Percentiles rank a stretch among this genome's conserved stretches.
Evolutionary conservation across 2,113 vertebrate species (phyloP).

Genomic region (Proterorhinus semilunaris): DNA sequence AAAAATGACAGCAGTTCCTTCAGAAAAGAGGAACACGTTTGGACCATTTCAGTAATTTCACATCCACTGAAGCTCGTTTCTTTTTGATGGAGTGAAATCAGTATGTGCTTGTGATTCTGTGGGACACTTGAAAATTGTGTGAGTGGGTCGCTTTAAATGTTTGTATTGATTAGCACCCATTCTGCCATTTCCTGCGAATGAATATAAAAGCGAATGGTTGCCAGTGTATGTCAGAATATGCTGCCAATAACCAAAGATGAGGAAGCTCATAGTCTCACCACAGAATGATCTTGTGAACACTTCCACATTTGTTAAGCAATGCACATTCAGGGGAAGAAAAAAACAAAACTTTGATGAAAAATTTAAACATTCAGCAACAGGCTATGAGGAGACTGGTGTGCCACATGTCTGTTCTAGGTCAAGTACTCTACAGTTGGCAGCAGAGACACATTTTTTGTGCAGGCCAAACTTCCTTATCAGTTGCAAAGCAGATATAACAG

Average conservation of each 20-base stretch:
- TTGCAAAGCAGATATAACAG: background rate
- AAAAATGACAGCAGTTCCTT: background rate
- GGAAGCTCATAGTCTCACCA: background rate
- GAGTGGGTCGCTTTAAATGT: too few species aligned
- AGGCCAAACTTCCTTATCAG: background rate
- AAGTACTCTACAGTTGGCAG: background rate
- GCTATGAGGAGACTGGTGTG: background rate
- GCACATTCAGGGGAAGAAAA: background rate
- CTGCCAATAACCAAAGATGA: too few species aligned
- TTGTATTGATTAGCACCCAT: too few species aligned
- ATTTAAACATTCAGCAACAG: background rate
- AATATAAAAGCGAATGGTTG: too few species aligned
- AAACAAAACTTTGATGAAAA: background rate
- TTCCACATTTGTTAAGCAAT: constrained; percentile 23
- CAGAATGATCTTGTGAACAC: constrained; percentile 13
- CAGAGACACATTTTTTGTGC: background rate
- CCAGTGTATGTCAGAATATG: too few species aligned
- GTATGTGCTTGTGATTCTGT: too few species aligned
- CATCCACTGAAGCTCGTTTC: too few species aligned
- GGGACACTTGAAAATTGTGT: too few species aligned
- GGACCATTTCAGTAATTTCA: too few species aligned
- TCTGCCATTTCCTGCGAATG: too few species aligned
- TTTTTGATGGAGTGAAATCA: too few species aligned
- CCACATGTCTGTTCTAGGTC: background rate
- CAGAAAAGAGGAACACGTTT: background rate